Evolutionary conservation across 2,888 invertebrate genomes (phyloP).

Genomic region (Callosobruchus maculatus): DNA sequence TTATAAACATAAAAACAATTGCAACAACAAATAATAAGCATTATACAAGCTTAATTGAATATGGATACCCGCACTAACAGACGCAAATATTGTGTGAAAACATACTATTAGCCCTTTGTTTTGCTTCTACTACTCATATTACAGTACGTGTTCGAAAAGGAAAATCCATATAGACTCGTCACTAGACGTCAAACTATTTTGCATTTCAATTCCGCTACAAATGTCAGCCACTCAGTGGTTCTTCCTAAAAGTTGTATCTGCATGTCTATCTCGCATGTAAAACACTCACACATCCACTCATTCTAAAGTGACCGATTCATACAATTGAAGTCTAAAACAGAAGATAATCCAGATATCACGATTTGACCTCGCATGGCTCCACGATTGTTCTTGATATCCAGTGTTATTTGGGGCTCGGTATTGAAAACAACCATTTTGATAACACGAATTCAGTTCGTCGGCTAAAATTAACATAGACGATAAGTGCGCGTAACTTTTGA

Average conservation of each 20-base stretch:
- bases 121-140: no score
- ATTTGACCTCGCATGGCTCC: constrained; percentile 23
- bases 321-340: constrained; percentile 11
- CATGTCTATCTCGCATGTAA: constrained; percentile 13
- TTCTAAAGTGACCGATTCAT: constrained; percentile 19
- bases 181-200: no score
- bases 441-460: not conserved
- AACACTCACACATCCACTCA: constrained; percentile 20
- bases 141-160: no score
- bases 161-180: no score
- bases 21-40: no score
- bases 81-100: no score
- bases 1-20: no score
- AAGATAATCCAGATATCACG: constrained; percentile 20
- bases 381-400: constrained; percentile 27
- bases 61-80: no score
- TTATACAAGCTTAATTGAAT: no score
- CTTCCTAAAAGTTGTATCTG: not conserved
- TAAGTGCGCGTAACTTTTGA: not conserved
- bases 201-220: no score
- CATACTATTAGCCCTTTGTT: no score
- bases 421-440: not conserved
- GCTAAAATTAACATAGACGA: not conserved
- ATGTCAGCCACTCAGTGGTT: no score
- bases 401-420: constrained; percentile 16